phyloP scores from a whole-genome alignment of 1,140 invertebrate species.

The Choristoneura fumiferana region DNA sequence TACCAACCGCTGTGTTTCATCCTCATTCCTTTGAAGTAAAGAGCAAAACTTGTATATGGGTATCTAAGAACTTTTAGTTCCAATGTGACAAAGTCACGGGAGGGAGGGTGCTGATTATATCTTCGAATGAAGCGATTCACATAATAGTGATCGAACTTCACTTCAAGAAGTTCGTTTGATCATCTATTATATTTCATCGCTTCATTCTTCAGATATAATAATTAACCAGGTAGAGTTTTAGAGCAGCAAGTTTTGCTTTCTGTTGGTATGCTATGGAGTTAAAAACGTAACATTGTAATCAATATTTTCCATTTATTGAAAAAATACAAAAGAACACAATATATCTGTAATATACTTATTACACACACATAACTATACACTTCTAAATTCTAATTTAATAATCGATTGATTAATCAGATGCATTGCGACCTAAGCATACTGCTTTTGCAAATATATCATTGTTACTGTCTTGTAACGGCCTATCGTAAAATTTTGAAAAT shows the following conservation, averaged over 20 bases:
- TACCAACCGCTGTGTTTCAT: too few species aligned
- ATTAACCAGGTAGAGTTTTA: not conserved
- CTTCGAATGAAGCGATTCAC: too few species aligned
- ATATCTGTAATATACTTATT: not conserved
- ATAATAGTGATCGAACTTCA: too few species aligned
- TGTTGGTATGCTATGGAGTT: not conserved
- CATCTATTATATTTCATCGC: too few species aligned
- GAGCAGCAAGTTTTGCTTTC: not conserved
- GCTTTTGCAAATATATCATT: slow-evolving; percentile 7
- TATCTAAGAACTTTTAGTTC: not conserved
- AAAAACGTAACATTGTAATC: not conserved
- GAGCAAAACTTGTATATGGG: not conserved
- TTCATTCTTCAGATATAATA: too few species aligned
- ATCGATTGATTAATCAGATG: not conserved
- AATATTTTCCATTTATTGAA: not conserved
- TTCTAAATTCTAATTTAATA: not conserved
- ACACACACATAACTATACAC: not conserved
- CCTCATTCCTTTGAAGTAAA: not conserved
- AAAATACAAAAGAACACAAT: not conserved
- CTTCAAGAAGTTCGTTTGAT: too few species aligned
- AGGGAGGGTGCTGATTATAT: not conserved
- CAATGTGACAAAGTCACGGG: not conserved
- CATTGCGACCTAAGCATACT: not conserved
- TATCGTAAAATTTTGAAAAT: slow-evolving; percentile 35
- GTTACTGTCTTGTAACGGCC: slow-evolving; percentile 3